Evolutionary conservation across 2,113 vertebrate species (phyloP).

Genomic region (Podarcis muralis): DNA sequence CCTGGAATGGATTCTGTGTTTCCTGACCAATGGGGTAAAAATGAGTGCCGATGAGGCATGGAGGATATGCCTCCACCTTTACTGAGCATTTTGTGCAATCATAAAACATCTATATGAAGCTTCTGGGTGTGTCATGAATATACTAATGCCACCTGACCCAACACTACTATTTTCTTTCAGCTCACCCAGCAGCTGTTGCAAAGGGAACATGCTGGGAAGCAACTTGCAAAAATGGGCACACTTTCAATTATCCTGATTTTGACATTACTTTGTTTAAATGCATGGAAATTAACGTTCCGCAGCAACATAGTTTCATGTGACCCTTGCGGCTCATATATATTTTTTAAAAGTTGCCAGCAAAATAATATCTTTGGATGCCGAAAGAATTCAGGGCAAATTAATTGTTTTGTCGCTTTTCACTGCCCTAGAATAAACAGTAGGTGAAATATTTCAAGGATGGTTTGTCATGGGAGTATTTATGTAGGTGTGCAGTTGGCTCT

Average conservation of each 20-base stretch:
- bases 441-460: constrained; percentile 17
- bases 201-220: not conserved
- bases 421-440: constrained; percentile 21
- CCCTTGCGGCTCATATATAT: not conserved
- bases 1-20: not conserved
- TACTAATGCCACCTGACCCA: not conserved
- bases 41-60: not conserved
- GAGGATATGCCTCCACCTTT: not conserved
- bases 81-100: not conserved
- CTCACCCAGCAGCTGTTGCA: not conserved
- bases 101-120: not conserved
- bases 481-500: constrained; percentile 26
- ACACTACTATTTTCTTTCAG: not conserved
- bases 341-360: constrained; percentile 18
- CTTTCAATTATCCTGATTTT: not conserved
- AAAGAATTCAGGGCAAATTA: constrained; percentile 35
- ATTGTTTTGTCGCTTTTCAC: constrained; percentile 31
- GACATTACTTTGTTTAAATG: not conserved
- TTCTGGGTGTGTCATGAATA: not conserved
- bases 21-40: too few species aligned
- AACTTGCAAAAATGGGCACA: not conserved
- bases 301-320: not conserved
- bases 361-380: constrained; percentile 11
- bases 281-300: not conserved
- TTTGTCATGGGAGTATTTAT: constrained; percentile 50